Evolutionary conservation across 2,113 vertebrate species (phyloP).

Genomic region (Pedetes capensis): DNA sequence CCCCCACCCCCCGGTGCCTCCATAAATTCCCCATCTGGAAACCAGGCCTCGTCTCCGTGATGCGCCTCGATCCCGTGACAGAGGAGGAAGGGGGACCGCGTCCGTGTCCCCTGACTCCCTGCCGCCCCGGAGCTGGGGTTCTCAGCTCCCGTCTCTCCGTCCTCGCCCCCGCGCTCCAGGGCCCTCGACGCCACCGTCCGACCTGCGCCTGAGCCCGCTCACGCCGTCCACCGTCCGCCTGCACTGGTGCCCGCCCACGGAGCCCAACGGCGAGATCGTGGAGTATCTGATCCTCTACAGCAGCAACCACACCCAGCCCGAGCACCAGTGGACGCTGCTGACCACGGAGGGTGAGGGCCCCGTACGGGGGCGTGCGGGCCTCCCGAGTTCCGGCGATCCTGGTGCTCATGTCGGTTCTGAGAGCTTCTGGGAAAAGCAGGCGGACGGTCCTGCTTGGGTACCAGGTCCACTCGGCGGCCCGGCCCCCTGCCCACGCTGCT

Average conservation of each 20-base stretch:
- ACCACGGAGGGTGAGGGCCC: slow-evolving; percentile 89
- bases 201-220: slow-evolving; percentile 90
- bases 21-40: neutral
- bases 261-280: slow-evolving; percentile 94
- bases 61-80: neutral
- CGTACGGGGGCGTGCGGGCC: neutral
- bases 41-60: neutral
- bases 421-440: neutral
- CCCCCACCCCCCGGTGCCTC: neutral
- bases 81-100: neutral
- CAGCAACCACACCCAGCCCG: slow-evolving; percentile 89
- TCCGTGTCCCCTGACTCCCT: neutral
- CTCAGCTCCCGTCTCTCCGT: neutral
- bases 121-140: neutral
- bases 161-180: slow-evolving; percentile 79
- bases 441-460: neutral
- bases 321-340: slow-evolving; percentile 92
- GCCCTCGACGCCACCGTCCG: slow-evolving; percentile 92
- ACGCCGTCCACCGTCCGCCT: slow-evolving; percentile 92
- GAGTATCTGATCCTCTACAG: slow-evolving; percentile 94
- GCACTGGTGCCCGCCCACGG: slow-evolving; percentile 94
- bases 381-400: no score
- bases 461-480: neutral
- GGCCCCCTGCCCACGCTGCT: neutral
- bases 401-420: no score